Evolutionary conservation across 2,888 invertebrate species (phyloP).

Genomic region (Pristionchus maxplancki): DNA sequence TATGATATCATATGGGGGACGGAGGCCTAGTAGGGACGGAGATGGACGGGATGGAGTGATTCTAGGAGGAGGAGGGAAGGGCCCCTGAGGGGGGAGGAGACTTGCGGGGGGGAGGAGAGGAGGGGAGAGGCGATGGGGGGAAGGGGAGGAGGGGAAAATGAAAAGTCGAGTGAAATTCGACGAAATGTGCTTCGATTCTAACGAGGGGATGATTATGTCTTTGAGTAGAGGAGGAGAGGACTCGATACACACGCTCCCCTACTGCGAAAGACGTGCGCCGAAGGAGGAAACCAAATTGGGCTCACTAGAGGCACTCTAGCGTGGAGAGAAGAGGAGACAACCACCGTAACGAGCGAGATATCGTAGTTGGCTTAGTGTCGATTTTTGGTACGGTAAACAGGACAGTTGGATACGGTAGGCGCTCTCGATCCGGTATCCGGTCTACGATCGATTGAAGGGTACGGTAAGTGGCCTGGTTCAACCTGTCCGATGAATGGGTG

Average conservation of each 20-base stretch:
- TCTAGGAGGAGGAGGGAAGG: conserved; percentile 38
- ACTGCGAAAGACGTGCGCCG: background rate
- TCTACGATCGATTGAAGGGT: background rate
- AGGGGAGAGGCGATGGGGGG: background rate
- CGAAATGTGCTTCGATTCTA: conserved; percentile 32
- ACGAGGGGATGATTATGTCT: conserved; percentile 29
- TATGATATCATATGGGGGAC: background rate
- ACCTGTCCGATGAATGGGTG: background rate
- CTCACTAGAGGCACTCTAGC: conserved; percentile 1
- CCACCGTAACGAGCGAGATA: background rate
- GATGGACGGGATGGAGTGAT: conserved; percentile 25
- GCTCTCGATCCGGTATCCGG: background rate
- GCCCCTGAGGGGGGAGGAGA: conserved; percentile 38
- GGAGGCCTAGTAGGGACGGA: background rate
- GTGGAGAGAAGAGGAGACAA: background rate
- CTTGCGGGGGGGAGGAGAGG: background rate
- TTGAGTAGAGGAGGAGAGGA: background rate
- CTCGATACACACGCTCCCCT: background rate
- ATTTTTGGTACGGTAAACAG: background rate
- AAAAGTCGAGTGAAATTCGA: conserved; percentile 39
- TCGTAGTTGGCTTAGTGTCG: background rate
- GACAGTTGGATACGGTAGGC: background rate
- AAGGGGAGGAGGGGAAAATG: background rate
- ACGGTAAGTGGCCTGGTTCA: background rate
- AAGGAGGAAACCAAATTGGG: conserved; percentile 17